Conservation (phyloP, 1,140 invertebrate species). For the Anoplophora glabripennis region DNA sequence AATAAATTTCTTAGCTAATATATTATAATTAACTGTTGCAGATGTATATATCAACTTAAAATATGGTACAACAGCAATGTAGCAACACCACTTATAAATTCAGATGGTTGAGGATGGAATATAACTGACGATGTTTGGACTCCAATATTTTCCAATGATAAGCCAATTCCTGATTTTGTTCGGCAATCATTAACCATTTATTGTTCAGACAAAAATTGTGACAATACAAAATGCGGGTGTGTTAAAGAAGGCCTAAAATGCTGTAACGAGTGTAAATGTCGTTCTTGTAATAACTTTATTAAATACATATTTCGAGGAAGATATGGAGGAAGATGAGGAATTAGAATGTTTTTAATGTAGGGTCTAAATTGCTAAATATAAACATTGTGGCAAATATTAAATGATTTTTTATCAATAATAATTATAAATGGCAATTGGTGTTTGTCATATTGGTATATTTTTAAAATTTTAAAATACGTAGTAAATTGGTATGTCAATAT, state of each 20-base stretch:
- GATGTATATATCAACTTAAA: constrained; percentile 2
- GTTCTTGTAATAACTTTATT: not conserved
- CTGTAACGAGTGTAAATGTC: constrained; percentile 2
- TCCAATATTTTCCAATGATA: constrained; percentile 1
- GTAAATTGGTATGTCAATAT: too few relatives aligned
- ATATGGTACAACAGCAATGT: constrained; percentile 1
- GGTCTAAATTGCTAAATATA: not conserved
- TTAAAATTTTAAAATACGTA: too few relatives aligned
- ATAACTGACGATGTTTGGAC: not conserved
- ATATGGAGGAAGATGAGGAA: not conserved
- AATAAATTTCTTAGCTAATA: not conserved
- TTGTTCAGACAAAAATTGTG: constrained; percentile 2
- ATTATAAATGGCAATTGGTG: too few relatives aligned
- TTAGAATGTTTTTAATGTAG: constrained; percentile 1
- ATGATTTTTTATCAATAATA: too few relatives aligned
- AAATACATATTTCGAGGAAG: not conserved
- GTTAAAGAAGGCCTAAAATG: not conserved
- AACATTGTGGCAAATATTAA: too few relatives aligned
- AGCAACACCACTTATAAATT: not conserved
- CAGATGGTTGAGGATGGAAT: constrained; percentile 1
- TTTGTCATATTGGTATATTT: too few relatives aligned
- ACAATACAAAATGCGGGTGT: not conserved
- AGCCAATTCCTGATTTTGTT: constrained; percentile 4
- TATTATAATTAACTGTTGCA: not conserved
- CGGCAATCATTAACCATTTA: not conserved